Percentiles rank a stretch among this genome's conserved stretches.
Evolutionary conservation across 1,140 invertebrate genomes (phyloP).

Genomic region (Saxidomus purpurata): DNA sequence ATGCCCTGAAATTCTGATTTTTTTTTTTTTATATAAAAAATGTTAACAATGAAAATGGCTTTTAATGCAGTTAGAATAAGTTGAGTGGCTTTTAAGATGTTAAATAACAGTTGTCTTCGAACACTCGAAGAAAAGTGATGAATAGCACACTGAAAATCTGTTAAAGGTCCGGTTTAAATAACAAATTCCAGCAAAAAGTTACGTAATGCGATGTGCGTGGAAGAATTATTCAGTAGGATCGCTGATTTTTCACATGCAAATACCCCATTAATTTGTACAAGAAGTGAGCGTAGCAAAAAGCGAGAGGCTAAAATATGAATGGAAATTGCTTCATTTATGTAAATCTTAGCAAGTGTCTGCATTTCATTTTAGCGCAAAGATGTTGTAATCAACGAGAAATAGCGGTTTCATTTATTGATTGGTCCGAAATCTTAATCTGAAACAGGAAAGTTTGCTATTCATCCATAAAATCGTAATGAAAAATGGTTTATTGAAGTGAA

Average conservation of each 20-base stretch:
- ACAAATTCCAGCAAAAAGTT: neutral
- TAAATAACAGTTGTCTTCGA: neutral
- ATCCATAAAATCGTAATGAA: conserved; percentile 28
- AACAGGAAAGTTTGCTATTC: conserved; percentile 14
- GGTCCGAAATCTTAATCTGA: conserved; percentile 3
- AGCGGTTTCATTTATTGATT: conserved; percentile 27
- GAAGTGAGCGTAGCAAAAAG: neutral
- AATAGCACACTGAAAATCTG: neutral
- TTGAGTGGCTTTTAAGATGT: neutral
- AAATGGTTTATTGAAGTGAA: conserved; percentile 18
- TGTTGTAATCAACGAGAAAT: conserved; percentile 16
- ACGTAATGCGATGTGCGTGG: neutral
- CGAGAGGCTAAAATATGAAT: conserved; percentile 5
- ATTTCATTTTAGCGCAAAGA: conserved; percentile 12
- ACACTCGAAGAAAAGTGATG: neutral
- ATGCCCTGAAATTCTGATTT: no score
- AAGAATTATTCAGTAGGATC: neutral
- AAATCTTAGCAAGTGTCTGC: conserved; percentile 19
- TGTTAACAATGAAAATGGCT: neutral
- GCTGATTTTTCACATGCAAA: neutral
- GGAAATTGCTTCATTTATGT: conserved; percentile 35
- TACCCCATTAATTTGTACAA: conserved; percentile 24
- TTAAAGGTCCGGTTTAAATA: conserved; percentile 19
- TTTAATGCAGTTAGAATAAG: neutral
- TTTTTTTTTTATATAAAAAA: no score